A percentile compares a stretch with the other conserved stretches of the same genome.
Conservation (phyloP, 1,140 invertebrate species). For the Hirudo medicinalis region DNA sequence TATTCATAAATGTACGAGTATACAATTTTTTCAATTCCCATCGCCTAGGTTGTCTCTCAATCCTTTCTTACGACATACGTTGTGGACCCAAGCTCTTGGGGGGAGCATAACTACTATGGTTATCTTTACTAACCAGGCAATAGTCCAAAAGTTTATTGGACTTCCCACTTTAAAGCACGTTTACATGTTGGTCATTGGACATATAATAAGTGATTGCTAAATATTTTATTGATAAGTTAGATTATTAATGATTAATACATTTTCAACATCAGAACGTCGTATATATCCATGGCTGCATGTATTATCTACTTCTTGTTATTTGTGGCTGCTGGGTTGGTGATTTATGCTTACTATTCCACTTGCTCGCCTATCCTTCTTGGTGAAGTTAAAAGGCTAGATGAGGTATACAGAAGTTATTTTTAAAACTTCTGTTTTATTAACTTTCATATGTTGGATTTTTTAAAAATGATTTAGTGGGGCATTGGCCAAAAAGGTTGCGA, state of each 20-base stretch:
- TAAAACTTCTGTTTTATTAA: too few species aligned
- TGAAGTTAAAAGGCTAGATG: background rate
- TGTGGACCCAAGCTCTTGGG: slow-evolving; percentile 74
- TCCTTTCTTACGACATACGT: slow-evolving; percentile 66
- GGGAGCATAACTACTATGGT: slow-evolving; percentile 69
- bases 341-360: slow-evolving; percentile 1
- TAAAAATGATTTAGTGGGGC: too few species aligned
- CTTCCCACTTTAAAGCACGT: slow-evolving; percentile 54
- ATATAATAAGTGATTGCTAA: too few species aligned
- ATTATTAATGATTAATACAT: background rate
- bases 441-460: too few species aligned
- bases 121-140: slow-evolving; percentile 78
- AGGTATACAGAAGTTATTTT: too few species aligned
- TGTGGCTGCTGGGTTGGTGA: slow-evolving; percentile 14
- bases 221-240: too few species aligned
- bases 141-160: slow-evolving; percentile 77
- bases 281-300: background rate
- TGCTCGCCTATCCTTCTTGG: slow-evolving; percentile 5
- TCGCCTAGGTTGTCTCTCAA: slow-evolving; percentile 53
- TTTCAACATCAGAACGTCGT: slow-evolving; percentile 8
- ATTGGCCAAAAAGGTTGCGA: too few species aligned
- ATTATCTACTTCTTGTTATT: slow-evolving; percentile 15
- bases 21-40: background rate
- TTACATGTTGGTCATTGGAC: slow-evolving; percentile 43
- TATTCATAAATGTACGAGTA: too few species aligned